These are phyloP conservation scores for Cephonodes hylas DNA, from an alignment of 2,888 invertebrate genomes.

Conservation along the genomic window DNA sequence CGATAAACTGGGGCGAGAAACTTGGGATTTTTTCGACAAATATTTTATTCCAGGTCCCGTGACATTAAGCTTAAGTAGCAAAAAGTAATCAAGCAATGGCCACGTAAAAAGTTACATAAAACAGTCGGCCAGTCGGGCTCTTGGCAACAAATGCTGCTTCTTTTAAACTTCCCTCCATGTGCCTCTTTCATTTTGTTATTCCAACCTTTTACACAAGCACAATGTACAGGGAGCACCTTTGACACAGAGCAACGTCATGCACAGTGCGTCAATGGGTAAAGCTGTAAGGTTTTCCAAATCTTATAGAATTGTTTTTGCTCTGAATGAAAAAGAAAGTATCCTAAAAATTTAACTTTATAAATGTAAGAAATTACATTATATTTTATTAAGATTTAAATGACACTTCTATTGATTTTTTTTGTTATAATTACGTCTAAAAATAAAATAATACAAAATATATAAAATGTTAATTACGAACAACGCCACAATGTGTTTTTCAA, in stretches of 20 bases:
- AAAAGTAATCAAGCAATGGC: slow-evolving; percentile 33
- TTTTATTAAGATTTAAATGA: too few relatives aligned
- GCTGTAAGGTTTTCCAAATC: too few relatives aligned
- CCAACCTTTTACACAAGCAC: slow-evolving; percentile 58
- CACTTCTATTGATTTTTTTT: too few relatives aligned
- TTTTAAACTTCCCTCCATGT: slow-evolving; percentile 48
- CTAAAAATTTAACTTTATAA: too few relatives aligned
- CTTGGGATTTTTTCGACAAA: slow-evolving; percentile 22
- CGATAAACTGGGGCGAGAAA: not conserved
- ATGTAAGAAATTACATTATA: too few relatives aligned
- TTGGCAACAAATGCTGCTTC: slow-evolving; percentile 53
- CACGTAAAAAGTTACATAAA: slow-evolving; percentile 28
- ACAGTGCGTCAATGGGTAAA: not conserved
- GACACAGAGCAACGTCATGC: not conserved
- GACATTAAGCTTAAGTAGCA: slow-evolving; percentile 7
- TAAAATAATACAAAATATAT: too few relatives aligned
- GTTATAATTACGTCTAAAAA: too few relatives aligned
- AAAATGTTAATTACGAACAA: too few relatives aligned
- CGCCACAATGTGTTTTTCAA: too few relatives aligned
- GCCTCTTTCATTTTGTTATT: slow-evolving; percentile 55
- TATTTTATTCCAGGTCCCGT: slow-evolving; percentile 11
- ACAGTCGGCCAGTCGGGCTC: slow-evolving; percentile 22
- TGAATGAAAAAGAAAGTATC: not conserved
- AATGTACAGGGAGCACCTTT: slow-evolving; percentile 30
- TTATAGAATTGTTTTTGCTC: not conserved